phyloP scores from a whole-genome alignment of 1,140 invertebrate genomes.

The Nasonia longicornis region DNA sequence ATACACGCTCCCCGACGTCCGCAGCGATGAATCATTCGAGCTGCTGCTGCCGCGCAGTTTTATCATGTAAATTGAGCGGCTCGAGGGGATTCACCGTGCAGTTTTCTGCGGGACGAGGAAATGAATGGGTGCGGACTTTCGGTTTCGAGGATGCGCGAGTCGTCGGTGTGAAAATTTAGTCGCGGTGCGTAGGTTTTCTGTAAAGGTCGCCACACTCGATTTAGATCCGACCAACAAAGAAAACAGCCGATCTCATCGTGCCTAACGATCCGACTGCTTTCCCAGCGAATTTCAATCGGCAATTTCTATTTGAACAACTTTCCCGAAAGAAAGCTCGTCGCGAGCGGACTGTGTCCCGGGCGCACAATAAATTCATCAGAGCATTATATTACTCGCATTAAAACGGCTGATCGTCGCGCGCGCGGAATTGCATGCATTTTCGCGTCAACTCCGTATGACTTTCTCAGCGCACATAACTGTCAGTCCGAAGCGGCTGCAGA shows the following conservation, averaged over 20 bases:
- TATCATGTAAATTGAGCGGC: slow-evolving; percentile 58
- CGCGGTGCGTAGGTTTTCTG: too few species aligned
- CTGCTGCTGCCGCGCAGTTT: slow-evolving; percentile 49
- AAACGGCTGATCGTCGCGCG: not conserved
- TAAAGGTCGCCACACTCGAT: not conserved
- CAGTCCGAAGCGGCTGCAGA: not conserved
- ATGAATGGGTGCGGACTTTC: not conserved
- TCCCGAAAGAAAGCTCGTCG: not conserved
- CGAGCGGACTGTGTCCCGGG: not conserved
- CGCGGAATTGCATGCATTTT: not conserved
- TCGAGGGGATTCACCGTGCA: not conserved
- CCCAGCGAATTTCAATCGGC: not conserved
- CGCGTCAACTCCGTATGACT: not conserved
- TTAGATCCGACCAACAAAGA: not conserved
- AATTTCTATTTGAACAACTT: not conserved
- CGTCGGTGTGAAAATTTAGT: too few species aligned
- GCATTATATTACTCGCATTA: not conserved
- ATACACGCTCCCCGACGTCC: slow-evolving; percentile 27
- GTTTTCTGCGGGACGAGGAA: not conserved
- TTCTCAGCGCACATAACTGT: not conserved
- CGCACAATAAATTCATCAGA: not conserved
- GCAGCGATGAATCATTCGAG: slow-evolving; percentile 55
- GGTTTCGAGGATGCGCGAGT: slow-evolving; percentile 1
- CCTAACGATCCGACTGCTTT: not conserved
- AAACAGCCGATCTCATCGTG: not conserved